phyloP scores from a whole-genome alignment of 1,140 invertebrate genomes.

The Tetramorium parvispinum region DNA sequence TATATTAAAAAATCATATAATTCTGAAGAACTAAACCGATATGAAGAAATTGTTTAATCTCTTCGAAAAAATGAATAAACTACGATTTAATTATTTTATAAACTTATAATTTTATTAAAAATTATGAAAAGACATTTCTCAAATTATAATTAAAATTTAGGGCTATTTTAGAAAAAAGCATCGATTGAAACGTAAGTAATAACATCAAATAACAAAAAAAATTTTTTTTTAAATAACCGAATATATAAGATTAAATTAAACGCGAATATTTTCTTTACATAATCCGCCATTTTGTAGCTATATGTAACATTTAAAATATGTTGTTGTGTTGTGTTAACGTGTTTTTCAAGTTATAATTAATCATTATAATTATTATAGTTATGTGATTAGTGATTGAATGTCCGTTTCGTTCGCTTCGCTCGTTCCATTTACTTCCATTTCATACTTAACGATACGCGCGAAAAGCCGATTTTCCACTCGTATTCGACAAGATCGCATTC shows the following conservation, averaged over 20 bases:
- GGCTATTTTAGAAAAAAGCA: not conserved
- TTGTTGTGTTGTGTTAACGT: too few relatives aligned
- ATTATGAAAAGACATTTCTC: not conserved
- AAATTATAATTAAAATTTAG: not conserved
- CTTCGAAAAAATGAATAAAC: not conserved
- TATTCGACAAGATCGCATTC: not conserved
- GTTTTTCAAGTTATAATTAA: not conserved
- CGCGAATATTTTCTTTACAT: not conserved
- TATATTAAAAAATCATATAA: too few relatives aligned
- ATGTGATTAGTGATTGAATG: not conserved
- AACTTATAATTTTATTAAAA: not conserved
- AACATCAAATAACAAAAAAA: too few relatives aligned
- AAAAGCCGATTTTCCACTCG: not conserved
- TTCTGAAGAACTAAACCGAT: not conserved
- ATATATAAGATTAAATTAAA: not conserved
- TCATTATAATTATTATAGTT: not conserved
- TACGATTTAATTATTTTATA: not conserved
- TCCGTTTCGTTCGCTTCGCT: not conserved
- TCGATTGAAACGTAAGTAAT: too few relatives aligned
- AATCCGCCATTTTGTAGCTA: not conserved
- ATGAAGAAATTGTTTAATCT: not conserved
- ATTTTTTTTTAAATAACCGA: too few relatives aligned
- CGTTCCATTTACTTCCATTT: not conserved
- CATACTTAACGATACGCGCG: not conserved
- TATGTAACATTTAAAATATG: not conserved